A percentile compares a stretch with the other conserved stretches of the same genome.
phyloP scores from a whole-genome alignment of 2,888 invertebrate genomes.

The Eupithecia insigniata region DNA sequence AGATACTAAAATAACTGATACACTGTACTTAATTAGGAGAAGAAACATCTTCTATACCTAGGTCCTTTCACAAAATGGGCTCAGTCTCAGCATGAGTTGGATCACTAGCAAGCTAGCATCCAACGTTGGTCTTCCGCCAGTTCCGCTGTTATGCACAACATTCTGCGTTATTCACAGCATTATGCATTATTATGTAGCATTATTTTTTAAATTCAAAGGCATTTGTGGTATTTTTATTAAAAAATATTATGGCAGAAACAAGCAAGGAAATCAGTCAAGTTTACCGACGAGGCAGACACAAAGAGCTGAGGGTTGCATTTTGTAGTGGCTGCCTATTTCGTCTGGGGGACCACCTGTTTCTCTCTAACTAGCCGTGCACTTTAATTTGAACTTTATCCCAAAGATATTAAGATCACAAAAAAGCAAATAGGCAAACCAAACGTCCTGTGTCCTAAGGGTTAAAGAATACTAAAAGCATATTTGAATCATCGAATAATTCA shows the following conservation, averaged over 20 bases:
- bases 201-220: no score
- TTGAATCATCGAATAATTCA: not conserved
- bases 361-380: not conserved
- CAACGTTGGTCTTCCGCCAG: no score
- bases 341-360: conserved; percentile 11
- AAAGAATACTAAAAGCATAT: not conserved
- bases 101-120: no score
- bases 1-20: no score
- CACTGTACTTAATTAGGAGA: no score
- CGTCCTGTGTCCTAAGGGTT: not conserved
- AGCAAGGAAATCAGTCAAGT: conserved; percentile 14
- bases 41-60: no score
- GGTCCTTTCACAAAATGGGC: no score
- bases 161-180: no score
- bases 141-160: no score
- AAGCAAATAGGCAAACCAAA: not conserved
- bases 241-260: not conserved
- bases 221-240: not conserved
- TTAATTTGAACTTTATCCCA: conserved; percentile 9
- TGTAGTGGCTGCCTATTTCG: conserved; percentile 6
- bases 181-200: no score
- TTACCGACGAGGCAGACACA: conserved; percentile 18
- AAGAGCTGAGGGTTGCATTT: conserved; percentile 17
- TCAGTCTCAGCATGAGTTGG: no score
- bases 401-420: not conserved